These are phyloP conservation scores for Phalanger gymnotis DNA, from an alignment of 2,797 vertebrate species.

Conservation along the genomic window DNA sequence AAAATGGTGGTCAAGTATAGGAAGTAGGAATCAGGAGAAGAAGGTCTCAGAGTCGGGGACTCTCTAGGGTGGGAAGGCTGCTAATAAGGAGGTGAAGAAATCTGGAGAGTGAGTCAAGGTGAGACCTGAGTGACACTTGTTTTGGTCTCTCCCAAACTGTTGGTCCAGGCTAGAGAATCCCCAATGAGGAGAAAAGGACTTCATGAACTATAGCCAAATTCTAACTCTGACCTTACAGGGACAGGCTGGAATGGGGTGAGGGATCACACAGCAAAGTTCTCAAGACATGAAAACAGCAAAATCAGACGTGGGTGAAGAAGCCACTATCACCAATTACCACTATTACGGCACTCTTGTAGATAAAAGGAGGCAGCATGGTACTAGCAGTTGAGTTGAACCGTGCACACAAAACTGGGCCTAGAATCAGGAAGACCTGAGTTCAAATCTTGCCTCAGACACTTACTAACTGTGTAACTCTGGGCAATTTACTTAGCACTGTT, in stretches of 20 bases:
- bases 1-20: background rate
- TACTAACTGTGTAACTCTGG: background rate
- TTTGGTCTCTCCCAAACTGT: background rate
- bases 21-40: background rate
- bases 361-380: background rate
- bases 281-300: background rate
- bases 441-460: background rate
- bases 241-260: background rate
- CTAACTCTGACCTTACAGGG: background rate
- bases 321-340: background rate
- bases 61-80: background rate
- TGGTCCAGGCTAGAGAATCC: background rate
- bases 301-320: background rate
- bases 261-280: background rate
- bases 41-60: background rate
- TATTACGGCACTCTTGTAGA: background rate
- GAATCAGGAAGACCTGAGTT: background rate
- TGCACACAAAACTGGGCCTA: background rate
- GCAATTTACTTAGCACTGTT: background rate
- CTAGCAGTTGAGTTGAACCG: background rate
- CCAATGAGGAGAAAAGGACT: background rate
- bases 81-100: background rate
- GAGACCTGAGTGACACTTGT: background rate
- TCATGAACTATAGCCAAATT: background rate
- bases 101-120: background rate